Evolutionary conservation across 2,888 invertebrate genomes (phyloP).

Genomic region (Agriopis aurantiaria): DNA sequence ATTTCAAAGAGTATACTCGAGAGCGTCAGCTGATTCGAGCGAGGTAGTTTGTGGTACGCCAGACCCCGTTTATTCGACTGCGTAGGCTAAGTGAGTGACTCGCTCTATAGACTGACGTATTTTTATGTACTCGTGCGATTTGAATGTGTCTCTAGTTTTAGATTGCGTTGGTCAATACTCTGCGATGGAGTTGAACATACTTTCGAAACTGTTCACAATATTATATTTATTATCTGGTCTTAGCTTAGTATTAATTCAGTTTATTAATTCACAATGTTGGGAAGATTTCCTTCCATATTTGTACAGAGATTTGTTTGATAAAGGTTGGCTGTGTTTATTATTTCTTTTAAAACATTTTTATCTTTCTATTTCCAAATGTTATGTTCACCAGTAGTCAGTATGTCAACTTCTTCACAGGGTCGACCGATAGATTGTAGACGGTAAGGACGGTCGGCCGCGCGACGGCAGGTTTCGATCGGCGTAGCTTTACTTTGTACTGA

Average conservation of each 20-base stretch:
- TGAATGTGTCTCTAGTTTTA: constrained; percentile 76
- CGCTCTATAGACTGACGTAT: constrained; percentile 82
- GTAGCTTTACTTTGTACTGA: constrained; percentile 66
- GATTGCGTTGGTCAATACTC: constrained; percentile 52
- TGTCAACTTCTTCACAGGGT: constrained; percentile 34
- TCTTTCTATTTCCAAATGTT: not conserved
- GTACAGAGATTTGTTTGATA: not conserved
- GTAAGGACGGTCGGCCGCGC: constrained; percentile 72
- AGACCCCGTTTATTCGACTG: constrained; percentile 71
- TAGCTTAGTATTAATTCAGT: not conserved
- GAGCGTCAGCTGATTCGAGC: constrained; percentile 37
- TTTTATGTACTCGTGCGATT: constrained; percentile 81
- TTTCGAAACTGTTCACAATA: not conserved
- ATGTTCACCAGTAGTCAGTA: constrained; percentile 11
- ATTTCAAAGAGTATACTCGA: constrained; percentile 31
- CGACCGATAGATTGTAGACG: constrained; percentile 46
- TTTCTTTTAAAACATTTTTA: not conserved
- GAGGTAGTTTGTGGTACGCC: constrained; percentile 49
- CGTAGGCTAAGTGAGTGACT: constrained; percentile 77
- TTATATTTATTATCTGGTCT: not conserved
- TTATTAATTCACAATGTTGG: not conserved
- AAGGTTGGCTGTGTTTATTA: not conserved
- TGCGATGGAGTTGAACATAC: constrained; percentile 24
- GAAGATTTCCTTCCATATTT: not conserved
- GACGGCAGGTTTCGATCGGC: constrained; percentile 63